Percentiles rank a stretch among this genome's conserved stretches.
These are phyloP conservation scores for Muscina levida DNA, from an alignment of 2,888 invertebrate species.

Conservation along the genomic window DNA sequence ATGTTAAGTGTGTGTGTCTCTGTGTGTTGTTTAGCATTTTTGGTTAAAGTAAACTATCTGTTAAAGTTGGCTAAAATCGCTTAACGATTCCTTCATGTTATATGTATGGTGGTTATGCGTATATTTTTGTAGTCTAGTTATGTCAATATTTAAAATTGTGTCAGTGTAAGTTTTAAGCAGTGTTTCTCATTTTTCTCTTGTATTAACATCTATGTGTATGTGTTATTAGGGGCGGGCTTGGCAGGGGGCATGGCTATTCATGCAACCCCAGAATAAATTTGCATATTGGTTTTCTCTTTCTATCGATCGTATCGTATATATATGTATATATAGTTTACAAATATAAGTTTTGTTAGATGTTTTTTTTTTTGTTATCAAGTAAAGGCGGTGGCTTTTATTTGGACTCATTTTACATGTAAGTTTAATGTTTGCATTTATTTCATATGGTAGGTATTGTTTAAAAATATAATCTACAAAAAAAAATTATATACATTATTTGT, in stretches of 20 bases:
- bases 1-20: background rate
- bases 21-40: slow-evolving; percentile 32
- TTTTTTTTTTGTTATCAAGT: slow-evolving; percentile 44
- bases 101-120: background rate
- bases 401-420: slow-evolving; percentile 74
- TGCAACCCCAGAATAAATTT: too few relatives aligned
- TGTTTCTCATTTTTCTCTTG: slow-evolving; percentile 49
- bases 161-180: slow-evolving; percentile 36
- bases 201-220: too few relatives aligned
- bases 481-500: too few relatives aligned
- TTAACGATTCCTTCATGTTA: background rate
- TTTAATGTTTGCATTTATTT: slow-evolving; percentile 54
- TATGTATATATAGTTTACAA: slow-evolving; percentile 59
- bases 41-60: slow-evolving; percentile 35
- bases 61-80: background rate
- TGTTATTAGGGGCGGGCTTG: slow-evolving; percentile 22
- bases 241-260: slow-evolving; percentile 56
- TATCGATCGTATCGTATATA: slow-evolving; percentile 67
- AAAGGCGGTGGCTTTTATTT: slow-evolving; percentile 78
- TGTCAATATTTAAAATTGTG: slow-evolving; percentile 40
- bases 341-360: slow-evolving; percentile 61
- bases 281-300: slow-evolving; percentile 72
- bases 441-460: slow-evolving; percentile 35
- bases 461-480: slow-evolving; percentile 1
- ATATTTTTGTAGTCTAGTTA: slow-evolving; percentile 38